Conservation (phyloP, 2,797 vertebrate genomes). For the Rhyacichthys aspro region DNA sequence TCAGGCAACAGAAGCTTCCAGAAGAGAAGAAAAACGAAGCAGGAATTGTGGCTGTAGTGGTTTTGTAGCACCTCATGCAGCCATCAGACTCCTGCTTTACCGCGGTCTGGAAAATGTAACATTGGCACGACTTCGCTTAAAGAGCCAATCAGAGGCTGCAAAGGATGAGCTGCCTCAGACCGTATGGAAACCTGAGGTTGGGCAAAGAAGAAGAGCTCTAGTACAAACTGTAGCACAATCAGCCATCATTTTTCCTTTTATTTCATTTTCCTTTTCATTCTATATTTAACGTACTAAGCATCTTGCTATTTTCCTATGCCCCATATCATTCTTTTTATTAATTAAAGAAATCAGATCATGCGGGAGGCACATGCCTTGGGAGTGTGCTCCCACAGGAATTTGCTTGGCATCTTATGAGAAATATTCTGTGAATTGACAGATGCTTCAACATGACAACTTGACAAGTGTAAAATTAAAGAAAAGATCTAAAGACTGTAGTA, state of each 20-base stretch:
- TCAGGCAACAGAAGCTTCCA: conserved; percentile 41
- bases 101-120: conserved; percentile 46
- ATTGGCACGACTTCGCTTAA: conserved; percentile 21
- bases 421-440: conserved; percentile 53
- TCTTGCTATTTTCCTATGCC: not conserved
- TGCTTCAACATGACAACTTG: conserved; percentile 27
- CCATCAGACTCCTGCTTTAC: conserved; percentile 37
- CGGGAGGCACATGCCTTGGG: conserved; percentile 60
- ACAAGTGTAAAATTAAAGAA: too few species aligned
- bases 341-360: conserved; percentile 58
- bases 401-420: conserved; percentile 52
- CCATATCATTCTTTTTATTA: not conserved
- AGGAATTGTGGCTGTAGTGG: conserved; percentile 42
- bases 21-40: conserved; percentile 37
- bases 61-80: conserved; percentile 45
- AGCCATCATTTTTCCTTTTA: not conserved
- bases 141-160: conserved; percentile 35
- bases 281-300: not conserved
- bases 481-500: too few species aligned
- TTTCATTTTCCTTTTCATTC: conserved; percentile 11
- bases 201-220: conserved; percentile 12
- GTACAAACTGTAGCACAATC: conserved; percentile 14
- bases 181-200: conserved; percentile 32
- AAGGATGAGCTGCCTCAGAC: conserved; percentile 17
- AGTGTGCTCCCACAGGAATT: conserved; percentile 55